A percentile compares a stretch with the other conserved stretches of the same genome.
These are phyloP conservation scores for Oncorhynchus masou DNA, from an alignment of 2,113 vertebrate genomes.

Conservation along the genomic window DNA sequence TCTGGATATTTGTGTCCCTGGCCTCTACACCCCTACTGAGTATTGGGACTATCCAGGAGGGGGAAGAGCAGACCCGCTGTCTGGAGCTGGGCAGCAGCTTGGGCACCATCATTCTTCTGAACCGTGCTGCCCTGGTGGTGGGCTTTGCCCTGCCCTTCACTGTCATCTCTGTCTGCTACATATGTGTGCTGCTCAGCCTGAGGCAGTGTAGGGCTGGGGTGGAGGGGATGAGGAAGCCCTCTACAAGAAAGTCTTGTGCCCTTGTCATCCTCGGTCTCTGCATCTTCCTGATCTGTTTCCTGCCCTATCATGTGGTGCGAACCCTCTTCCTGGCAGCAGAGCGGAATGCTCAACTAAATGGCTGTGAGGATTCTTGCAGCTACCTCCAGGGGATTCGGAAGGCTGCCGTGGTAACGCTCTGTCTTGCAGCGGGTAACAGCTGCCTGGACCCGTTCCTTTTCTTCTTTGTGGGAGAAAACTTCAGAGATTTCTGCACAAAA, in stretches of 20 bases:
- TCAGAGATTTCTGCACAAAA: constrained; percentile 45
- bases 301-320: constrained; percentile 74
- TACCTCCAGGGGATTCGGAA: constrained; percentile 49
- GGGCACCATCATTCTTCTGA: constrained; percentile 41
- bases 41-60: accelerated
- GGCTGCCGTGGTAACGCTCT: constrained; percentile 57
- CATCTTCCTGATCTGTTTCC: constrained; percentile 75
- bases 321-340: constrained; percentile 57
- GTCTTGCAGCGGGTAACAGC: constrained; percentile 69
- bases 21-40: constrained; percentile 50
- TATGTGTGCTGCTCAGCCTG: constrained; percentile 61
- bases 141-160: constrained; percentile 71
- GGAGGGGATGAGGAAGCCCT: not conserved
- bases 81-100: constrained; percentile 58
- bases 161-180: constrained; percentile 68
- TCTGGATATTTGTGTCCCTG: constrained; percentile 67
- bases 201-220: constrained; percentile 36
- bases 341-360: not conserved
- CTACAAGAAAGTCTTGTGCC: constrained; percentile 65
- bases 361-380: not conserved
- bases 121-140: constrained; percentile 49
- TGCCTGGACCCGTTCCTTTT: constrained; percentile 80
- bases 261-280: constrained; percentile 70
- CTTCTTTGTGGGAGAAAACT: constrained; percentile 78
- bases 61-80: constrained; percentile 29